These are phyloP conservation scores for Bombus confusus DNA, from an alignment of 1,140 invertebrate genomes.

Conservation along the genomic window DNA sequence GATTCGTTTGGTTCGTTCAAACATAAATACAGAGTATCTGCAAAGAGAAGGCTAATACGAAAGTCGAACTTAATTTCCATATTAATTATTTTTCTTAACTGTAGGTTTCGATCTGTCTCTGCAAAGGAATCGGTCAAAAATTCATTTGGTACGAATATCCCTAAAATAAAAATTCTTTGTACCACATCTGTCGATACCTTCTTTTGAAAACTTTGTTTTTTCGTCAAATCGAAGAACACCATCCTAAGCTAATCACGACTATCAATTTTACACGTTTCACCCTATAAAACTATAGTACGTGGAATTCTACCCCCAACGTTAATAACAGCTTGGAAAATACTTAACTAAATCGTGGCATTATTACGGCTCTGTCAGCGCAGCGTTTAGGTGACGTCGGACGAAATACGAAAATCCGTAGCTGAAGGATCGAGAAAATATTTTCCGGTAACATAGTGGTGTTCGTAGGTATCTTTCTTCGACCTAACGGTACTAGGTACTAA, in stretches of 20 bases:
- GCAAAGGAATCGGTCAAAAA: too few relatives aligned
- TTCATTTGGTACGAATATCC: too few relatives aligned
- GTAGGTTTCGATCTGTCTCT: too few relatives aligned
- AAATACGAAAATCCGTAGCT: not conserved
- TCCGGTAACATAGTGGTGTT: not conserved
- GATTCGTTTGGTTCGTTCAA: too few relatives aligned
- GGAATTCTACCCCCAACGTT: accelerated
- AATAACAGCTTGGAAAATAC: too few relatives aligned
- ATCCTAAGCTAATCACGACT: too few relatives aligned
- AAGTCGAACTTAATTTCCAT: too few relatives aligned
- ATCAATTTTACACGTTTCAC: not conserved
- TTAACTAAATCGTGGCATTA: accelerated
- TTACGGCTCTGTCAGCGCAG: too few relatives aligned
- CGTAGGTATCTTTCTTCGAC: not conserved
- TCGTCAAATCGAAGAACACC: not conserved
- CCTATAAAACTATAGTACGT: too few relatives aligned
- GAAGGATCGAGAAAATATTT: not conserved
- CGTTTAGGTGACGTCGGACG: accelerated
- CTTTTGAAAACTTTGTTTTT: not conserved
- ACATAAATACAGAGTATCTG: too few relatives aligned
- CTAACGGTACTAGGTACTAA: slow-evolving; percentile 33
- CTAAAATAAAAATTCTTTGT: not conserved
- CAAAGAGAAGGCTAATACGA: too few relatives aligned
- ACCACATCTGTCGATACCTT: accelerated
- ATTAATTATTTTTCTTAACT: not conserved